phyloP scores from a whole-genome alignment of 1,140 invertebrate species.

The Drosophila grimshawi region DNA sequence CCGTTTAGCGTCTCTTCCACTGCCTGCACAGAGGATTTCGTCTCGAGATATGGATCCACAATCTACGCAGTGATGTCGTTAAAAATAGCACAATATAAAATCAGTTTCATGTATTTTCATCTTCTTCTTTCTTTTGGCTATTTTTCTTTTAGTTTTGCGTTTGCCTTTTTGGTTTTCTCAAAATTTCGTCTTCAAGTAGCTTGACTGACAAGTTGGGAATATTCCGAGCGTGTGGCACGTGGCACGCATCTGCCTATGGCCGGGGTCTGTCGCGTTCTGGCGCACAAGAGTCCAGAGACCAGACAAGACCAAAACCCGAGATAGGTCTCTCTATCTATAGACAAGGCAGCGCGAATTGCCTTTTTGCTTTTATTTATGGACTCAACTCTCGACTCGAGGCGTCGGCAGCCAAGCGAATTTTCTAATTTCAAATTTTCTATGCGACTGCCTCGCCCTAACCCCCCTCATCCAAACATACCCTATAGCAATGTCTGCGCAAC shows the following conservation, averaged over 20 bases:
- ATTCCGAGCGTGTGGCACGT: conserved; percentile 64
- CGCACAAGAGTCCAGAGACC: conserved; percentile 44
- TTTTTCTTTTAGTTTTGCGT: conserved; percentile 41
- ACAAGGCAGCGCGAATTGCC: conserved; percentile 66
- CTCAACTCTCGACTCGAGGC: conserved; percentile 65
- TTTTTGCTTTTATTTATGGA: conserved; percentile 77
- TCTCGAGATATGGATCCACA: conserved; percentile 90
- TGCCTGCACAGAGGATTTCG: conserved; percentile 88
- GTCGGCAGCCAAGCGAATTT: conserved; percentile 64
- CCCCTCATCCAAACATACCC: background rate
- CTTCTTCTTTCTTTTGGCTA: conserved; percentile 33
- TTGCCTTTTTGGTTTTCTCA: conserved; percentile 29
- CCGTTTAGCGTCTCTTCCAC: conserved; percentile 90
- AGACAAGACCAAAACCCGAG: conserved; percentile 43
- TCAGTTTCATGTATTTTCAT: conserved; percentile 53
- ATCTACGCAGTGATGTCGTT: conserved; percentile 85
- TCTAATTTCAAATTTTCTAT: conserved; percentile 72
- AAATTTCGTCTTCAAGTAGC: conserved; percentile 59
- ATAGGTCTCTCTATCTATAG: conserved; percentile 65
- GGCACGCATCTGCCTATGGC: conserved; percentile 73
- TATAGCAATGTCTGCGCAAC: background rate
- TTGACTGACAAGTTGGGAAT: conserved; percentile 56
- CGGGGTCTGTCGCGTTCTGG: conserved; percentile 71
- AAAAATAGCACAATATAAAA: conserved; percentile 75
- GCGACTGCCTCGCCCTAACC: conserved; percentile 3